Evolutionary conservation across 2,113 vertebrate genomes (phyloP).

Genomic region (Pseudolaguvia tuberculata): DNA sequence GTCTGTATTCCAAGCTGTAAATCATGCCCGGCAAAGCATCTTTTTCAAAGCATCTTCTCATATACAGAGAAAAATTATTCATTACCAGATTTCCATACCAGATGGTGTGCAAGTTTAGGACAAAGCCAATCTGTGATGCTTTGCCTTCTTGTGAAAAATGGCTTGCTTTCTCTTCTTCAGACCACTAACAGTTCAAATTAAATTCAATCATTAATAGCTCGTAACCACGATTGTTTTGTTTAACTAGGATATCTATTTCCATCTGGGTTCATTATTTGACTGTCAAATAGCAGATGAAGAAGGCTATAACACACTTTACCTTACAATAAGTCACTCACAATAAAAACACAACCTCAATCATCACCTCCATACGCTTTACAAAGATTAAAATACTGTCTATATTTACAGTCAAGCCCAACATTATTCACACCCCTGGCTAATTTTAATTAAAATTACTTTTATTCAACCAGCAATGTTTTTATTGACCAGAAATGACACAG

Average conservation of each 20-base stretch:
- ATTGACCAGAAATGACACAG: too few species aligned
- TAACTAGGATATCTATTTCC: background rate
- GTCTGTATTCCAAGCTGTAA: background rate
- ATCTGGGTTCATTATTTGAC: background rate
- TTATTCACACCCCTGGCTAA: too few species aligned
- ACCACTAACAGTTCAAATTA: too few species aligned
- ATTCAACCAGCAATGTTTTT: too few species aligned
- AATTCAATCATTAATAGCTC: background rate
- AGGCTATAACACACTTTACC: background rate
- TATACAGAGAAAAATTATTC: background rate
- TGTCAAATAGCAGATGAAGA: background rate
- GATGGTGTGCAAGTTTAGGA: slow-evolving; percentile 15
- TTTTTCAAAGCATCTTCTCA: background rate
- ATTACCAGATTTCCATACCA: slow-evolving; percentile 8
- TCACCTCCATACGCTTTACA: too few species aligned
- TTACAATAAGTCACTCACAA: background rate
- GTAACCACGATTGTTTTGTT: background rate
- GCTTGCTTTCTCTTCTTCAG: background rate
- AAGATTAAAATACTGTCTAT: too few species aligned
- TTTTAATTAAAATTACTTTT: too few species aligned
- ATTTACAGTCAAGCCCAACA: too few species aligned
- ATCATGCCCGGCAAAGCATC: background rate
- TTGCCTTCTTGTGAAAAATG: background rate
- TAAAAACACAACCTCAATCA: too few species aligned
- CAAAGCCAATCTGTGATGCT: background rate